These are phyloP conservation scores for Fopius arisanus DNA, from an alignment of 1,140 invertebrate genomes.

Conservation along the genomic window DNA sequence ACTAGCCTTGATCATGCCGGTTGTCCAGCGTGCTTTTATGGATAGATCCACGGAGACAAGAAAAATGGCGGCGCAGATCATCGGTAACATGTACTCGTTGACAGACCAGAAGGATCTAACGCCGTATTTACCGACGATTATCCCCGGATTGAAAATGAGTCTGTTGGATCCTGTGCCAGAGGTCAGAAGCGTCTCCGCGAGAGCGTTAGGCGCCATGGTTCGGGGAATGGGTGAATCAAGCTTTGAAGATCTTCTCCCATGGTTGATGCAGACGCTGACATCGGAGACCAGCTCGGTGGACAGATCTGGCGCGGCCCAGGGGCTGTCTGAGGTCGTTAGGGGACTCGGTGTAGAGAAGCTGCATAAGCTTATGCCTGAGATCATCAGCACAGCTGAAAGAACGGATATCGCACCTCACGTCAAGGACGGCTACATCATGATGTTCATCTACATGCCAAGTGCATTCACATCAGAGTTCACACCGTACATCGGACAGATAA, in stretches of 20 bases:
- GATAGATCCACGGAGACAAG: constrained; percentile 96
- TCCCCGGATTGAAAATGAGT: constrained; percentile 96
- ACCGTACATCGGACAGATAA: constrained; percentile 96
- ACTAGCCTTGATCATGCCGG: constrained; percentile 98
- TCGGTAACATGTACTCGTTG: constrained; percentile 99
- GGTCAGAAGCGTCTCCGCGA: constrained; percentile 90
- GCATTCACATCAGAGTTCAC: constrained; percentile 96
- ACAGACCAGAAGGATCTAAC: constrained; percentile 98
- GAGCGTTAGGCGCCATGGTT: constrained; percentile 97
- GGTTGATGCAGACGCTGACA: constrained; percentile 98
- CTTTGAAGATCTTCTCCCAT: constrained; percentile 94
- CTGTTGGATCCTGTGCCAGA: constrained; percentile 98
- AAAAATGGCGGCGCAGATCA: constrained; percentile 99
- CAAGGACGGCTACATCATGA: constrained; percentile 99
- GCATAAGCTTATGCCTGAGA: constrained; percentile 97
- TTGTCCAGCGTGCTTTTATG: constrained; percentile 95
- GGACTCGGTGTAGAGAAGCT: constrained; percentile 95
- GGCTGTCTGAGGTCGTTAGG: constrained; percentile 92
- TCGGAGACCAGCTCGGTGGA: constrained; percentile 96
- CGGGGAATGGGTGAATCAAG: constrained; percentile 94
- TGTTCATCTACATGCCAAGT: constrained; percentile 99
- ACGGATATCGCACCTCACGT: constrained; percentile 96
- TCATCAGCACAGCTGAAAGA: constrained; percentile 93
- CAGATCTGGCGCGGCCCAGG: constrained; percentile 97
- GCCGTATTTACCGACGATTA: constrained; percentile 95